These are phyloP conservation scores for Actinostola sp. DNA, from an alignment of 92 coral and sea anemone genomes.

Conservation along the genomic window DNA sequence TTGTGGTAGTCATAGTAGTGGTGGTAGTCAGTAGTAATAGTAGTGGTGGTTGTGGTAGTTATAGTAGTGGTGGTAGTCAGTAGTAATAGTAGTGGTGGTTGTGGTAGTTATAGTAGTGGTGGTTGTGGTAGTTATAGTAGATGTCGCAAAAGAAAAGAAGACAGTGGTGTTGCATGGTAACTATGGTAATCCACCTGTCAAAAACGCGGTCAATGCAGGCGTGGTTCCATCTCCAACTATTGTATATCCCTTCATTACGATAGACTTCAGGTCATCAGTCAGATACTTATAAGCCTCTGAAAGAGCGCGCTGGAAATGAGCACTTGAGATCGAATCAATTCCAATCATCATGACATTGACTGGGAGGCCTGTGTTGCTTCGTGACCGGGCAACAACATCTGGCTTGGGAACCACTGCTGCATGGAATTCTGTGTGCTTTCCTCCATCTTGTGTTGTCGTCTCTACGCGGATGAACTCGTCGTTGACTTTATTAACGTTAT, in stretches of 20 bases:
- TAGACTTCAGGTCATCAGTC: slow-evolving; percentile 67
- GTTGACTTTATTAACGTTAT: slow-evolving; percentile 11
- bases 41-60: no score
- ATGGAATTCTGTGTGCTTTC: slow-evolving; percentile 73
- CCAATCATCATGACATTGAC: slow-evolving; percentile 83
- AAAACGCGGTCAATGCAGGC: slow-evolving; percentile 86
- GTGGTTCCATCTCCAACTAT: slow-evolving; percentile 97
- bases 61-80: no score
- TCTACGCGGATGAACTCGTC: slow-evolving; percentile 84
- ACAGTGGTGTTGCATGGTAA: no score
- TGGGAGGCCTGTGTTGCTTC: slow-evolving; percentile 58
- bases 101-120: no score
- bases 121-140: no score
- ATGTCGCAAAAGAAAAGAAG: no score
- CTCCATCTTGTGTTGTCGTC: slow-evolving; percentile 51
- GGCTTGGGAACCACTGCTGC: slow-evolving; percentile 79
- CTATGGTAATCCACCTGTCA: no score
- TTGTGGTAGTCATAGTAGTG: no score
- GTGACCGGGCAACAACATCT: slow-evolving; percentile 56
- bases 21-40: no score
- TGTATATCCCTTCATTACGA: slow-evolving; percentile 80
- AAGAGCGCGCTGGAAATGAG: slow-evolving; percentile 82
- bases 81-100: no score
- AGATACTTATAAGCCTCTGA: slow-evolving; percentile 72
- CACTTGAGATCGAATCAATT: slow-evolving; percentile 82